A percentile compares a stretch with the other conserved stretches of the same genome.
These are phyloP conservation scores for Laterallus jamaicensis DNA, from an alignment of 2,113 vertebrate species.

Conservation along the genomic window DNA sequence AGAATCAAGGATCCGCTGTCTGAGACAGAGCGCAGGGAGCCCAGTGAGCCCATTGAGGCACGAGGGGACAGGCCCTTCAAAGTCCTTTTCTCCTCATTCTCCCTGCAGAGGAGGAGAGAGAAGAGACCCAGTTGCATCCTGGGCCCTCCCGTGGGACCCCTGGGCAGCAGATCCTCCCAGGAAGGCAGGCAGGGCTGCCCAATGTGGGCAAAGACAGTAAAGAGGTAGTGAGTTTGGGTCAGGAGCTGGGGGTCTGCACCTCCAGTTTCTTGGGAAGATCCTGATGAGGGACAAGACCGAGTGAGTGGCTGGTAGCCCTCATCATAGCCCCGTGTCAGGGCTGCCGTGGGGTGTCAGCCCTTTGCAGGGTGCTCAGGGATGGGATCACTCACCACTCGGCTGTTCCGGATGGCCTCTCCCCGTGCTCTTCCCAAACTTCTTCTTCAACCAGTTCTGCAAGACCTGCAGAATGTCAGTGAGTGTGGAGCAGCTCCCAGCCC, in stretches of 20 bases:
- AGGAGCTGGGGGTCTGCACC: not conserved
- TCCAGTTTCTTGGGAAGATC: too few relatives aligned
- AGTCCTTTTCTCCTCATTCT: accelerated
- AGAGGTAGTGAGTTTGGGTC: not conserved
- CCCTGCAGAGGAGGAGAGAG: not conserved
- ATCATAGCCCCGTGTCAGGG: too few relatives aligned
- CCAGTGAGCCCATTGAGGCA: not conserved
- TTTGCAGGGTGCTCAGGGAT: too few relatives aligned
- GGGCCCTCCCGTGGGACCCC: not conserved
- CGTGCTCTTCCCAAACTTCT: too few relatives aligned
- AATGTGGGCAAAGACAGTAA: not conserved
- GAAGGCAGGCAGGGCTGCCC: not conserved
- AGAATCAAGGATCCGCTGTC: not conserved
- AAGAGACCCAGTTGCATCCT: not conserved
- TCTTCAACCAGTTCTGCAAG: too few relatives aligned
- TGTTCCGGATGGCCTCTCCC: too few relatives aligned
- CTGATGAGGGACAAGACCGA: too few relatives aligned
- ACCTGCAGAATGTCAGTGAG: too few relatives aligned
- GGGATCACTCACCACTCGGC: too few relatives aligned
- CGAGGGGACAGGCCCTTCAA: not conserved
- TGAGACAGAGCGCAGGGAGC: not conserved
- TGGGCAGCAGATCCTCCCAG: not conserved
- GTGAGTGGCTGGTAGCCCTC: too few relatives aligned
- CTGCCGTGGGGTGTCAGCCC: too few relatives aligned
- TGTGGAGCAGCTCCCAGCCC: too few relatives aligned